Base-by-base conservation (phyloP, 2,888 invertebrate genomes). In the Standfussiana lucernea region DNA sequence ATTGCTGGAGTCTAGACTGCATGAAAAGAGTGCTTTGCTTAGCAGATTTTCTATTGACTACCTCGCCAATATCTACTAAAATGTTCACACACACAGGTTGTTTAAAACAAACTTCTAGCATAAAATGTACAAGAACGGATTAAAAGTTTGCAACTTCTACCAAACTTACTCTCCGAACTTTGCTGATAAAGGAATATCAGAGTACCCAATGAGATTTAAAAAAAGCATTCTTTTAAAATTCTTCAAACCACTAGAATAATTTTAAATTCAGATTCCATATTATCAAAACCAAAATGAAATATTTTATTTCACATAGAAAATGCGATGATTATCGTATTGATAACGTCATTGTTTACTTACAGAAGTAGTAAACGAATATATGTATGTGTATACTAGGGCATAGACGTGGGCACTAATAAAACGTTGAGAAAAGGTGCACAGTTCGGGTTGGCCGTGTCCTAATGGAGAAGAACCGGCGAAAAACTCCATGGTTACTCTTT, bases 201-300 rank as follows among this genome's bases (percentile, higher is more conserved):
- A 71, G 50, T 59, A 47, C 21, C 50, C 37, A 35, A 67, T 42
- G 71, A 47, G 37, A 40, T 76, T 71, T 45, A 53, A 59, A 69
- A 59, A 69, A 62, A 64, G 50, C 28, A 62, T 50, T 56, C 28
- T 24, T 18, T 71, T 37, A 11, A 71, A 75, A 71, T 66, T 68
- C 35, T 67, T 45, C 15, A 71, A 66, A 61, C 62, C 59, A 53
- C 37, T 68, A 21, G 47, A 32, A 50, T 72, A 0, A 59, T 72
- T 68, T 56, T 59, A 53, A 45, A 62, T 77, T 75, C 45, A 56
- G 35, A 74, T 59, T 70, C 68, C 42, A 76, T 70, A 24, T 70
- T 50, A 71, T 64, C 47, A 28, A 13, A 68, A 61, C n/a, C n/a
- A n/a, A n/a, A n/a, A n/a, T n/a, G n/a, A n/a, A n/a, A n/a, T n/a